These are phyloP conservation scores for Drosophila pandora DNA, from an alignment of 1,140 invertebrate genomes.

Conservation along the genomic window DNA sequence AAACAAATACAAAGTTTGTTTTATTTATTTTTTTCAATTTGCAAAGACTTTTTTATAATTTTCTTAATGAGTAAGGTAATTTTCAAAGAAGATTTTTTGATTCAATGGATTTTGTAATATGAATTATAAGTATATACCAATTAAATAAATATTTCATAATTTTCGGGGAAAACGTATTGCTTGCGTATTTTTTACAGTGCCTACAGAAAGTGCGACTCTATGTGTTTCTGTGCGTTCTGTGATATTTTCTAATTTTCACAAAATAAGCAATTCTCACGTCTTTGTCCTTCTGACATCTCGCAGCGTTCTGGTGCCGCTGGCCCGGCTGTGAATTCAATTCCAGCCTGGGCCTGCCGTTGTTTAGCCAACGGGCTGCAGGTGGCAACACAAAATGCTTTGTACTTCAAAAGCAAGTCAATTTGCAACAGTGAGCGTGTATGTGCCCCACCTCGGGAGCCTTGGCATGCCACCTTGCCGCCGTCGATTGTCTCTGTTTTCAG, in stretches of 20 bases:
- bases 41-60: no score
- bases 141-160: no score
- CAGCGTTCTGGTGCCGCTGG: slow-evolving; percentile 34
- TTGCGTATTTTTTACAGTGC: slow-evolving; percentile 5
- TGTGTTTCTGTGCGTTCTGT: slow-evolving; percentile 51
- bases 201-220: background rate
- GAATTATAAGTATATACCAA: no score
- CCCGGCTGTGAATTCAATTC: slow-evolving; percentile 69
- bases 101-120: no score
- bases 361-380: slow-evolving; percentile 71
- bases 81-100: no score
- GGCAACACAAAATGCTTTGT: slow-evolving; percentile 66
- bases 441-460: slow-evolving; percentile 12
- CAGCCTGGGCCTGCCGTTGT: slow-evolving; percentile 49
- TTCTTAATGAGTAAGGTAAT: no score
- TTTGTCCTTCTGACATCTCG: slow-evolving; percentile 43
- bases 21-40: no score
- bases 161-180: no score
- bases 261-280: slow-evolving; percentile 82
- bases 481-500: slow-evolving; percentile 24
- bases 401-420: slow-evolving; percentile 76
- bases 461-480: slow-evolving; percentile 2
- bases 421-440: slow-evolving; percentile 45
- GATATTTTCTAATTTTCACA: slow-evolving; percentile 78
- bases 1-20: no score